These are phyloP conservation scores for Amblyraja radiata DNA, from an alignment of 2,797 vertebrate genomes.

Conservation along the genomic window DNA sequence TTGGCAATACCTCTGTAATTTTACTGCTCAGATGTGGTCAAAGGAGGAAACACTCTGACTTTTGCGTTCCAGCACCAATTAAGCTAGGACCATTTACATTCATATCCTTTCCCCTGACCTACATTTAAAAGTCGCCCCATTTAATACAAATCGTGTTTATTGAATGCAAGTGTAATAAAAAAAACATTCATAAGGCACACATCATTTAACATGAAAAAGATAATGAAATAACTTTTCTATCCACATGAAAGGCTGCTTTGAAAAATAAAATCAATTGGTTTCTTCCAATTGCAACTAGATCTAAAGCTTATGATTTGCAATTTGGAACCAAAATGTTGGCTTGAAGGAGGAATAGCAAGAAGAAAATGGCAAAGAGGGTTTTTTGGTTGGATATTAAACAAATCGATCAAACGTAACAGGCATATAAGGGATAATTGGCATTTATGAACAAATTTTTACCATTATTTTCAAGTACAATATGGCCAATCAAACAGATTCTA, in stretches of 20 bases:
- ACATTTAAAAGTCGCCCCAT: background rate
- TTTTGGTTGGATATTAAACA: background rate
- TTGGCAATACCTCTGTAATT: slow-evolving; percentile 31
- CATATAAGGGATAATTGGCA: background rate
- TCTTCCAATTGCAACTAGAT: background rate
- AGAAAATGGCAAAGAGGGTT: background rate
- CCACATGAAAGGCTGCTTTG: slow-evolving; percentile 20
- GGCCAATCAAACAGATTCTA: background rate
- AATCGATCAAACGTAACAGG: background rate
- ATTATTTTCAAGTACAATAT: background rate
- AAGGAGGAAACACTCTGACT: slow-evolving; percentile 2
- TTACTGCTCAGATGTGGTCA: slow-evolving; percentile 15
- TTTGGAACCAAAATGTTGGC: background rate
- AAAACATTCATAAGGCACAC: background rate
- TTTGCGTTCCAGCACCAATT: background rate
- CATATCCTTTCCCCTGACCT: background rate
- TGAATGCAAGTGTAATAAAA: slow-evolving; percentile 31
- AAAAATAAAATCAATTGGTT: slow-evolving; percentile 16
- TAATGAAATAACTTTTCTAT: background rate
- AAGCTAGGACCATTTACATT: slow-evolving; percentile 21
- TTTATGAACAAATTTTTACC: background rate
- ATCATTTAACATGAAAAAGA: slow-evolving; percentile 2
- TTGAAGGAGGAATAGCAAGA: background rate
- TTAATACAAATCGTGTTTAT: slow-evolving; percentile 17
- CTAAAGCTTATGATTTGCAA: background rate